Percentiles rank a stretch among this genome's conserved stretches.
Evolutionary conservation across 2,797 vertebrate species (phyloP).

Genomic region (Schizopygopsis malacanthus): DNA sequence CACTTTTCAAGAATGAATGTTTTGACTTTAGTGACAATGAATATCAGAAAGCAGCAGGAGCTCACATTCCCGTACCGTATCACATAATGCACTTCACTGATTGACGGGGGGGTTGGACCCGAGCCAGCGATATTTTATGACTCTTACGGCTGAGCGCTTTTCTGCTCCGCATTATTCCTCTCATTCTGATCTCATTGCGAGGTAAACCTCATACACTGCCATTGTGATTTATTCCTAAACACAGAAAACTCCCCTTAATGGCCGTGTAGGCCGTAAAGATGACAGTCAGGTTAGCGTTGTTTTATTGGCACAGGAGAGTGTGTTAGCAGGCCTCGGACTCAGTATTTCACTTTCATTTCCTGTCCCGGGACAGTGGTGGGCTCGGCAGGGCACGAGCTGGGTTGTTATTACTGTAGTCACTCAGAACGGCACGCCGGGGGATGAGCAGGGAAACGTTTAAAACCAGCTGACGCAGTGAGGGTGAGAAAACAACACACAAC

Average conservation of each 20-base stretch:
- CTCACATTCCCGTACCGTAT: neutral
- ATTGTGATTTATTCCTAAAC: conserved; percentile 53
- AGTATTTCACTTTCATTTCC: conserved; percentile 86
- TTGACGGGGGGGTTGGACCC: conserved; percentile 24
- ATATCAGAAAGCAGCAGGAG: conserved; percentile 15
- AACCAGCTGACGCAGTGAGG: conserved; percentile 14
- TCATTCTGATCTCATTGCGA: conserved; percentile 50
- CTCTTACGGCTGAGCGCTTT: conserved; percentile 41
- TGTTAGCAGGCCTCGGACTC: conserved; percentile 70
- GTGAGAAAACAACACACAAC: conserved; percentile 23
- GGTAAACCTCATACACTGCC: conserved; percentile 50
- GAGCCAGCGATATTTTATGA: conserved; percentile 34
- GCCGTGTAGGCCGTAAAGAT: conserved; percentile 75
- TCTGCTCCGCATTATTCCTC: conserved; percentile 47
- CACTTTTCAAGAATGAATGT: neutral
- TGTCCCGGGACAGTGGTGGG: conserved; percentile 74
- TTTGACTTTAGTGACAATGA: neutral
- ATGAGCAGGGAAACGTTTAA: conserved; percentile 52
- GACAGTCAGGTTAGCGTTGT: conserved; percentile 76
- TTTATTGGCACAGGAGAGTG: conserved; percentile 67
- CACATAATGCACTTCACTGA: conserved; percentile 4
- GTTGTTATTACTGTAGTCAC: conserved; percentile 59
- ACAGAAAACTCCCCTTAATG: conserved; percentile 73
- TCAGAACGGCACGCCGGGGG: conserved; percentile 52
- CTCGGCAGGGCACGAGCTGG: conserved; percentile 66